Conservation (phyloP, 2,888 invertebrate species). For the Drosophila limbata region DNA sequence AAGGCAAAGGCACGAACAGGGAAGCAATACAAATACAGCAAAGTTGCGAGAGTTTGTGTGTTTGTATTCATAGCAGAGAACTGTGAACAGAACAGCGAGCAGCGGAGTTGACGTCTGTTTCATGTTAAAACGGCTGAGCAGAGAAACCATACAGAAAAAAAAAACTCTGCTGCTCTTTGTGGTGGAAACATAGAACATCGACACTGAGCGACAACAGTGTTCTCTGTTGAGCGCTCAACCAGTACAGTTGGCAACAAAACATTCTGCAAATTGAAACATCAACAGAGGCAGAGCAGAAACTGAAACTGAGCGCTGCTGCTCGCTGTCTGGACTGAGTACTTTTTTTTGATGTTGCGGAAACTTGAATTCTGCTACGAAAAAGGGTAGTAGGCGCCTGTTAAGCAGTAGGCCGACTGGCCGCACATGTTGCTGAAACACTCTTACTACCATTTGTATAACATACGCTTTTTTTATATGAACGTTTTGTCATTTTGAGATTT, state of each 20-base stretch:
- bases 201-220: conserved; percentile 45
- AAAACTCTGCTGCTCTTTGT: conserved; percentile 44
- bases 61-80: conserved; percentile 28
- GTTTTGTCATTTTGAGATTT: conserved; percentile 12
- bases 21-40: conserved; percentile 45
- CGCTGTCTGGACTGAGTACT: conserved; percentile 30
- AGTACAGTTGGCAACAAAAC: conserved; percentile 84
- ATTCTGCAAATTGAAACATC: conserved; percentile 65
- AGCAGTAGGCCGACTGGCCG: conserved; percentile 26
- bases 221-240: conserved; percentile 37
- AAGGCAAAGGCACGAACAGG: conserved; percentile 35
- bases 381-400: conserved; percentile 46
- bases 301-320: conserved; percentile 30
- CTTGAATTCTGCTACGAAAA: conserved; percentile 51
- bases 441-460: neutral
- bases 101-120: conserved; percentile 37
- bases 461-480: neutral
- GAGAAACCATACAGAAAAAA: conserved; percentile 52
- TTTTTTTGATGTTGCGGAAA: conserved; percentile 41
- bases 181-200: conserved; percentile 66
- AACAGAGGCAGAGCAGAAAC: conserved; percentile 41
- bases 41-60: conserved; percentile 27
- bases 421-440: conserved; percentile 6
- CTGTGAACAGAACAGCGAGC: conserved; percentile 19
- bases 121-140: conserved; percentile 54